phyloP scores from a whole-genome alignment of 2,113 vertebrate genomes.

The Cyprinodon variegatus region DNA sequence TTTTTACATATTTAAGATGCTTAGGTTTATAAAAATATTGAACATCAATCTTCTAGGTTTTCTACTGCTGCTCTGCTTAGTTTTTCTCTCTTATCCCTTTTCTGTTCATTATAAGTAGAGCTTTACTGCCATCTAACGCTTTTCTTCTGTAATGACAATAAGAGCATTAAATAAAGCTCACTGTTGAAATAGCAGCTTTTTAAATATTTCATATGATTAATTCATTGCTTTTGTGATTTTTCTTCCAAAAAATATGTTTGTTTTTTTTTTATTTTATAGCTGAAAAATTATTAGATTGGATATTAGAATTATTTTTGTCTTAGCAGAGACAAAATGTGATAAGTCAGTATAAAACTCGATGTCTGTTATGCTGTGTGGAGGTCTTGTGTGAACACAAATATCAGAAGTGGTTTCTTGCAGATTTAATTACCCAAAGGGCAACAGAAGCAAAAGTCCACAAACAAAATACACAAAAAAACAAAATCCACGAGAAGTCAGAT shows the following conservation, averaged over 20 bases:
- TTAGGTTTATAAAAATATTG: background rate
- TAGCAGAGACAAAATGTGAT: background rate
- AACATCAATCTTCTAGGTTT: background rate
- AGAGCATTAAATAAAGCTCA: background rate
- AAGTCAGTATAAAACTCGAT: background rate
- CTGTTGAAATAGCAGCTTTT: background rate
- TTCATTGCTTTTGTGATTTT: conserved; percentile 17
- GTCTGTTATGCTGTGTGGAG: no score
- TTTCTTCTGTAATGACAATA: conserved; percentile 9
- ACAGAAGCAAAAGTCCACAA: no score
- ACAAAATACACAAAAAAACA: no score
- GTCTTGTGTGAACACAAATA: no score
- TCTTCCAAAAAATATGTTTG: background rate
- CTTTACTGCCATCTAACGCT: conserved; percentile 61
- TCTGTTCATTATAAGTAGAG: background rate
- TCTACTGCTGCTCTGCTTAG: background rate
- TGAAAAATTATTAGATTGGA: background rate
- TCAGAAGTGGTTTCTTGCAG: no score
- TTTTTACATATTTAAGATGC: background rate
- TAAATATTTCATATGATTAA: background rate
- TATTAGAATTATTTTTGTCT: background rate
- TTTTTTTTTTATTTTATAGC: conserved; percentile 9
- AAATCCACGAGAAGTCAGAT: no score
- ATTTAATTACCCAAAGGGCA: no score
- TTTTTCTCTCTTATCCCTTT: background rate